Base-by-base conservation (phyloP, 2,113 vertebrate species). In the Microcebus griseorufus region DNA sequence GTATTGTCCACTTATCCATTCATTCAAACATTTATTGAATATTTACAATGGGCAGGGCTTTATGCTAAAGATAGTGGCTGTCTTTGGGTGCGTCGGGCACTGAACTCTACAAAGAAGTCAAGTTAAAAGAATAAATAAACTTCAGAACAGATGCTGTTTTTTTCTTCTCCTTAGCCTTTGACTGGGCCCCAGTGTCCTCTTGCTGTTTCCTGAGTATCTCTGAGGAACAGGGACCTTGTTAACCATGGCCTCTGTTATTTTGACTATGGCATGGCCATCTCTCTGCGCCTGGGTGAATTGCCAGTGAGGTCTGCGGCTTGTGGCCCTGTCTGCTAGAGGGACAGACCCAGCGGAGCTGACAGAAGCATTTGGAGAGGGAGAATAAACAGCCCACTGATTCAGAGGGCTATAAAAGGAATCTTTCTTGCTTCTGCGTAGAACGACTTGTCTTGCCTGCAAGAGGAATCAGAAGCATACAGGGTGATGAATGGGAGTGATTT, bases 401-500 rank as follows among this genome's bases (percentile, higher is more conserved):
- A 72, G 45, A 94, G 37, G 60, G 45, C 83, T 87, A 29, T 76
- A 73, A 90, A 67, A 80, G 93, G 88, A 92, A 62, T 92, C 82
- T 83, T 84, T 90, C 83, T 84, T 53, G 45, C 73, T 76, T 69
- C 89, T 10, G 11, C 6, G 8, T 80, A 90, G 94, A 96, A 89
- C 4, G 72, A 79, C 92, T 94, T 95, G 89, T 95, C 90, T 89
- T 87, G 81, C 93, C 92, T 85, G 65, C 20, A 58, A 93, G 88
- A 96, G 92, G 88, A 95, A 93, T 97, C 92, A 84, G 95, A 95
- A 90, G 37, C 94, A 39, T 92, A 89, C 94, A 86, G 95, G 83
- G 93, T 96, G 96, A 95, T 89, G 87, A 95, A 93, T 96, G 84
- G 73, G 51, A 94, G 70, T 58, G 75, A 90, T 95, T 97, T 79